Base-by-base conservation (phyloP, 2,888 invertebrate species). In the Cistogaster globosa region DNA sequence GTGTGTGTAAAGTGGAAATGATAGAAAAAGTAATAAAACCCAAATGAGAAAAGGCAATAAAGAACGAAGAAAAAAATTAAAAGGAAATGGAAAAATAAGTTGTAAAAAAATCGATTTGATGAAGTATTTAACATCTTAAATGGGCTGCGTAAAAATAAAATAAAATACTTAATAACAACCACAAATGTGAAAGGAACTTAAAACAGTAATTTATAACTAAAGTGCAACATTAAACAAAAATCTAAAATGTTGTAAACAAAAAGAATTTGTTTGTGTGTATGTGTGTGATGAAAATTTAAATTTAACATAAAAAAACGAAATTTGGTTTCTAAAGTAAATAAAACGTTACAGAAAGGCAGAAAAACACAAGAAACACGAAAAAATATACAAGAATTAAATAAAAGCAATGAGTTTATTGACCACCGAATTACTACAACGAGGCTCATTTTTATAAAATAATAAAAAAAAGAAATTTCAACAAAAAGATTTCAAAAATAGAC, bases 371-470 rank as follows among this genome's bases (percentile, higher is more conserved):
- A 53, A 69, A 51, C 60, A 62, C n/a, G 16, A 65, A 80, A 74
- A 57, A 57, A 48, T 67, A 84, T 26, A 36, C 74, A 42, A 77
- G 68, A 57, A 72, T 67, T 67, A 32, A 32, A 6, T 32, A 83
- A 74, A 82, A 87, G 87, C 86, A 87, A 87, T 87, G 87, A 86
- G 83, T 86, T 86, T 86, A 83, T 84, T 87, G 86, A 88, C 87
- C 88, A 88, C 87, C 88, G 88, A 88, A 88, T 81, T 85, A 84
- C 77, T 86, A 88, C 88, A 88, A 88, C 88, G 88, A 88, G 87
- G 83, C 87, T 78, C 77, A 78, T 78, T 78, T 78, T 78, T 78
- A 77, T 74, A 67, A 83, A 77, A 65, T 82, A 71, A 72, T 62
- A 82, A 65, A 16, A 48, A 57, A 65, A 62, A 74, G 14, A n/a